Conservation (phyloP, 2,888 invertebrate genomes). For the Neoascia interrupta region DNA sequence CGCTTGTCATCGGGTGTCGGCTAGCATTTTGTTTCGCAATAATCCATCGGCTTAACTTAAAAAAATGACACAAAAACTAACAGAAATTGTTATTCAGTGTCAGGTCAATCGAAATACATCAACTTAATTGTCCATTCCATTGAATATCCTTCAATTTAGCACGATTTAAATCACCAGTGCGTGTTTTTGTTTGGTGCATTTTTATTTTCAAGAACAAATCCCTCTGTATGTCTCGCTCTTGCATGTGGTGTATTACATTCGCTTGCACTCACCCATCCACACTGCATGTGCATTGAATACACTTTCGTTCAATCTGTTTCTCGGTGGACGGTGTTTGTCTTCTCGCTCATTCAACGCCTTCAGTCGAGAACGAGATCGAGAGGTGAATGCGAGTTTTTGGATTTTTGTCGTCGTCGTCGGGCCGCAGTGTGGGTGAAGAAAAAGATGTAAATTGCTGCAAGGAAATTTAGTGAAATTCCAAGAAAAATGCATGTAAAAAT, state of each 20-base stretch:
- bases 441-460: background rate
- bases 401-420: constrained; percentile 25
- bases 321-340: constrained; percentile 15
- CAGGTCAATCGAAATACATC: background rate
- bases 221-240: constrained; percentile 5
- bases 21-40: constrained; percentile 23
- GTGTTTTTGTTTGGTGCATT: constrained; percentile 63
- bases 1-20: constrained; percentile 44
- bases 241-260: background rate
- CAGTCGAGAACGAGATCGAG: constrained; percentile 60
- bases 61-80: background rate
- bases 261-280: background rate
- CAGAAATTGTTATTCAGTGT: constrained; percentile 20
- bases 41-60: background rate
- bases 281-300: background rate
- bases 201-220: constrained; percentile 33
- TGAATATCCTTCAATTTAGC: constrained; percentile 8
- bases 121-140: constrained; percentile 7
- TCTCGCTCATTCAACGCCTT: constrained; percentile 47
- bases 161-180: constrained; percentile 25
- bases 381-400: constrained; percentile 37
- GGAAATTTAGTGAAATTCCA: background rate
- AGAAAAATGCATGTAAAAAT: too few relatives aligned
- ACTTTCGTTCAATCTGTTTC: background rate
- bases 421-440: constrained; percentile 58